Base-by-base conservation (phyloP, 2,888 invertebrate genomes). In the Dasypolia templi region DNA sequence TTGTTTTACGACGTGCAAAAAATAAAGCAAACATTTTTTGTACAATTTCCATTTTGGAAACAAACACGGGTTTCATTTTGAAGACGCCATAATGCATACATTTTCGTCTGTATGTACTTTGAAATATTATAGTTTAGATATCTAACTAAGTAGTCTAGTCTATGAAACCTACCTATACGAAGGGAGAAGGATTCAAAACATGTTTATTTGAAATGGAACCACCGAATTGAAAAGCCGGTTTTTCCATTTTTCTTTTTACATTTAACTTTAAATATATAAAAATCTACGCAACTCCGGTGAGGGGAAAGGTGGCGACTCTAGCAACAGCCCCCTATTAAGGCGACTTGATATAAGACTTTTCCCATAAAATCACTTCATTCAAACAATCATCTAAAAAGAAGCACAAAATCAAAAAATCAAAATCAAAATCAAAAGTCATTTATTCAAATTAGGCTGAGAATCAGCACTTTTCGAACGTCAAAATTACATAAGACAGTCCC, bases 1-100 rank as follows among this genome's bases (percentile, higher is more conserved):
- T 77, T 39, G 35, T 70, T 78, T 82, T 68, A 73, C 83, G 64
- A 82, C n/a, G 73, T 78, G 83, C 63, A 42, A 82, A 75, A 66
- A 58, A 6, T 51, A 56, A 66, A 55, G 62, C 55, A 71, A 73
- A 84, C 26, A 80, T 65, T 69, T n/a, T 75, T 70, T 7, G 51
- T 32, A n/a, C 65, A 46, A 44, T 67, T 72, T 59, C 0, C 44
- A 26, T 58, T 84, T 74, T 76, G 66, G 65, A 12, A 66, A 66
- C 81, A 73, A 77, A 73, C 19, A 69, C 63, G 46, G 14, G 12
- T 35, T 35, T 4, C n/a, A 32, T 58, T 63, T 67, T 63, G n/a
- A 35, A 44, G 61, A 51, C 32, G 19, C 32, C 56, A 22, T n/a
- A 56, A 4, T 42, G 29, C 35, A 44, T 11, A 67, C 42, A n/a